These are phyloP conservation scores for Isurus oxyrinchus DNA, from an alignment of 2,113 vertebrate species.

Conservation along the genomic window DNA sequence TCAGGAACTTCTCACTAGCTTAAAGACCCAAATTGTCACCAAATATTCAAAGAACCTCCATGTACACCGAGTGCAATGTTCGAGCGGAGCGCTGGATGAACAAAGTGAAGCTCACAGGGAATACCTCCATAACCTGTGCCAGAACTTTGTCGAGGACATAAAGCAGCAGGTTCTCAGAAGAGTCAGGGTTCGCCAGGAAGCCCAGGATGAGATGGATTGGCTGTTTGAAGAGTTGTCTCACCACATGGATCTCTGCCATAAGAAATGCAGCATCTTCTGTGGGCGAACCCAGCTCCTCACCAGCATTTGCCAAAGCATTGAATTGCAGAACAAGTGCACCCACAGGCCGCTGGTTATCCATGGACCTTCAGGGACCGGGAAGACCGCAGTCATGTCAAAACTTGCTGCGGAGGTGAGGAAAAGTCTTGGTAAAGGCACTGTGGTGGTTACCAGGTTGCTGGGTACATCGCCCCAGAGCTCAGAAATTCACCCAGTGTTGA, in stretches of 20 bases:
- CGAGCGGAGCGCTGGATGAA: conserved; percentile 50
- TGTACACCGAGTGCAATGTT: conserved; percentile 55
- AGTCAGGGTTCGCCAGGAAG: conserved; percentile 35
- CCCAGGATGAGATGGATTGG: conserved; percentile 1
- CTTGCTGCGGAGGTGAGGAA: conserved; percentile 49
- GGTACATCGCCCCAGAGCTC: conserved; percentile 53
- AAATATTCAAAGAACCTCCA: conserved; percentile 45
- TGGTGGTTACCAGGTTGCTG: conserved; percentile 55
- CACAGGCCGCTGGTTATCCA: conserved; percentile 60
- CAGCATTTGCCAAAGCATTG: conserved; percentile 52
- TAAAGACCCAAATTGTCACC: conserved; percentile 56
- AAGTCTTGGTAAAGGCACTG: conserved; percentile 45
- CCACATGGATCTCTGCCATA: conserved; percentile 47
- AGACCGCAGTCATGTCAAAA: conserved; percentile 63
- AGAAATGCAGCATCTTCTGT: conserved; percentile 49
- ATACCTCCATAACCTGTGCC: conserved; percentile 61
- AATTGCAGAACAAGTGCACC: conserved; percentile 41
- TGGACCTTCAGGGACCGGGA: conserved; percentile 61
- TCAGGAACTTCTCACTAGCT: conserved; percentile 52
- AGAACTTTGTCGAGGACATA: conserved; percentile 62
- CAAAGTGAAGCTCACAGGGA: conserved; percentile 52
- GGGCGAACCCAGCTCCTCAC: conserved; percentile 59
- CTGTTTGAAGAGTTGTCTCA: conserved; percentile 56
- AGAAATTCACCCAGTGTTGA: conserved; percentile 53
- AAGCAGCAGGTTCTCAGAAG: conserved; percentile 51